Percentiles rank a stretch among this genome's conserved stretches.
Conservation (phyloP, 2,113 vertebrate genomes). For the Pluvialis apricaria region DNA sequence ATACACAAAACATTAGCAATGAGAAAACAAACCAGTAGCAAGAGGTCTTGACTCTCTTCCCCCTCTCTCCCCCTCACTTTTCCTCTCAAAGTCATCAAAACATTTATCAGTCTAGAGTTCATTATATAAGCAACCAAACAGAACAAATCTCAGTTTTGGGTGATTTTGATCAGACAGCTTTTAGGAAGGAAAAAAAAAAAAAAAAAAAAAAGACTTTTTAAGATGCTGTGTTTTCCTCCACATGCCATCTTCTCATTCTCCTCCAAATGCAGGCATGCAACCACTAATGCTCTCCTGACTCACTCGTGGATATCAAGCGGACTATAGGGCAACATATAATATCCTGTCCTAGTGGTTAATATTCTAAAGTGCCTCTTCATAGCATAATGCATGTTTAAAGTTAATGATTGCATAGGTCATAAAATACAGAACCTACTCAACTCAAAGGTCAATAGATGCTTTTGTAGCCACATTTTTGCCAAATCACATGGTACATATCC, state of each 20-base stretch:
- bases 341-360: background rate
- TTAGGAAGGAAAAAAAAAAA: background rate
- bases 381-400: background rate
- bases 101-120: background rate
- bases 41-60: background rate
- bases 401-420: slow-evolving; percentile 19
- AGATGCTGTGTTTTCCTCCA: background rate
- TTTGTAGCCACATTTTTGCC: background rate
- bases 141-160: background rate
- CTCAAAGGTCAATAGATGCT: background rate
- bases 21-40: background rate
- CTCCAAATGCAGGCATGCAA: background rate
- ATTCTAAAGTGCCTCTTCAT: background rate
- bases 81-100: background rate
- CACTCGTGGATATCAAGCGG: background rate
- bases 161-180: background rate
- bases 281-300: background rate
- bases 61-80: too few relatives aligned
- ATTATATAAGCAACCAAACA: background rate
- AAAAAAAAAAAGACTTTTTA: background rate
- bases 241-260: background rate
- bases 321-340: background rate
- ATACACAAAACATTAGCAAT: background rate
- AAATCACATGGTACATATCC: background rate
- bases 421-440: background rate